phyloP scores from a whole-genome alignment of 2,888 invertebrate species.

The Bellardia bayeri region DNA sequence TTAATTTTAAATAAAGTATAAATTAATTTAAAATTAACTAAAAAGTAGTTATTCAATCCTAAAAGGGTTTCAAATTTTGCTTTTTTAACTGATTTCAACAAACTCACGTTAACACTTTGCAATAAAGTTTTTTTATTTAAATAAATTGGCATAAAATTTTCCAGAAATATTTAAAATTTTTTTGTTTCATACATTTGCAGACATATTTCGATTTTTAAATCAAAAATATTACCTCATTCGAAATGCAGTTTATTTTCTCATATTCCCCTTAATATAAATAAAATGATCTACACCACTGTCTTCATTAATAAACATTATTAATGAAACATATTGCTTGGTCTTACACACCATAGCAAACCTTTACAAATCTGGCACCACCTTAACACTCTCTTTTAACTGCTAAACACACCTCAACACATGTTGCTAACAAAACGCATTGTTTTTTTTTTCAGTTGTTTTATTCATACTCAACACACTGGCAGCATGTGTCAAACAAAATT shows the following conservation, averaged over 20 bases:
- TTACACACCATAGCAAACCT: background rate
- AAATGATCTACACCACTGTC: background rate
- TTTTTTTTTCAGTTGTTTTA: constrained; percentile 4
- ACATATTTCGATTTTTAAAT: no score
- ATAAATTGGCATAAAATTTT: no score
- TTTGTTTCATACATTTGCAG: no score
- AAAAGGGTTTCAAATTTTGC: no score
- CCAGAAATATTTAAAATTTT: no score
- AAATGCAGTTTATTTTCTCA: background rate
- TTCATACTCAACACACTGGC: constrained; percentile 23
- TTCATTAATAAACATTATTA: background rate
- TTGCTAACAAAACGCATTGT: constrained; percentile 38
- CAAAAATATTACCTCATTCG: no score
- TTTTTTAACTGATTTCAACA: no score
- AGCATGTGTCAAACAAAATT: constrained; percentile 28
- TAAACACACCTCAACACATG: constrained; percentile 36
- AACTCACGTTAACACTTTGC: no score
- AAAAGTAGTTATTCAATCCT: no score
- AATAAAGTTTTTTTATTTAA: no score
- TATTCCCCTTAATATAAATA: background rate
- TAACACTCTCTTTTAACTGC: background rate
- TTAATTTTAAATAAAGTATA: no score
- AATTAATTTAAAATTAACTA: no score
- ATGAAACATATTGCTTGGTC: background rate
- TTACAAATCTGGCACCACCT: constrained; percentile 15